A percentile compares a stretch with the other conserved stretches of the same genome.
These are phyloP conservation scores for Rambutsinella grinnellia DNA, from an alignment of 2,888 invertebrate genomes.

Conservation along the genomic window DNA sequence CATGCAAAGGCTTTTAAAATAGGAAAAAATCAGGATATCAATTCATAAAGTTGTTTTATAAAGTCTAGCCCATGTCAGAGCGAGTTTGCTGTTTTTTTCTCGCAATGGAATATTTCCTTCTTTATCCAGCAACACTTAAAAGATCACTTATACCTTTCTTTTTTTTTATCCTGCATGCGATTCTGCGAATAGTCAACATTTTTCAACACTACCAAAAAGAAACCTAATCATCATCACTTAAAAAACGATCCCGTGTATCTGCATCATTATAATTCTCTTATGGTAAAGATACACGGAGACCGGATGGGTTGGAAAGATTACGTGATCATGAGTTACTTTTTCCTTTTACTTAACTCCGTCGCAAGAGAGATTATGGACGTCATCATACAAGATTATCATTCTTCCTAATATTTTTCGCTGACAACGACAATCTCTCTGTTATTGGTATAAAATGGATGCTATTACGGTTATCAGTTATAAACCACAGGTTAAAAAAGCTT, in stretches of 20 bases:
- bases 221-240: background rate
- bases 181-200: background rate
- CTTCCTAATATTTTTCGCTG: conserved; percentile 14
- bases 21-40: conserved; percentile 41
- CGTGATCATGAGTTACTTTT: conserved; percentile 36
- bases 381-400: conserved; percentile 25
- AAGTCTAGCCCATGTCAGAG: background rate
- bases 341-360: conserved; percentile 16
- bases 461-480: conserved; percentile 24
- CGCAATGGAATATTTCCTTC: conserved; percentile 36
- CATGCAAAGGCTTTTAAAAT: too few relatives aligned
- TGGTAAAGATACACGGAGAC: conserved; percentile 15
- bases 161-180: background rate
- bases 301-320: conserved; percentile 44
- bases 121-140: background rate
- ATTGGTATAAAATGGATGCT: background rate
- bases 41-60: conserved; percentile 8
- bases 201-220: background rate
- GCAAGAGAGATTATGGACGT: conserved; percentile 9
- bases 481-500: too few relatives aligned
- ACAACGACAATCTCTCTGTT: too few relatives aligned
- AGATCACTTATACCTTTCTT: background rate
- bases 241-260: too few relatives aligned
- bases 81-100: background rate
- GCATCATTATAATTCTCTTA: background rate